A percentile compares a stretch with the other conserved stretches of the same genome.
phyloP scores from a whole-genome alignment of 2,113 vertebrate species.

The Diadophis punctatus region DNA sequence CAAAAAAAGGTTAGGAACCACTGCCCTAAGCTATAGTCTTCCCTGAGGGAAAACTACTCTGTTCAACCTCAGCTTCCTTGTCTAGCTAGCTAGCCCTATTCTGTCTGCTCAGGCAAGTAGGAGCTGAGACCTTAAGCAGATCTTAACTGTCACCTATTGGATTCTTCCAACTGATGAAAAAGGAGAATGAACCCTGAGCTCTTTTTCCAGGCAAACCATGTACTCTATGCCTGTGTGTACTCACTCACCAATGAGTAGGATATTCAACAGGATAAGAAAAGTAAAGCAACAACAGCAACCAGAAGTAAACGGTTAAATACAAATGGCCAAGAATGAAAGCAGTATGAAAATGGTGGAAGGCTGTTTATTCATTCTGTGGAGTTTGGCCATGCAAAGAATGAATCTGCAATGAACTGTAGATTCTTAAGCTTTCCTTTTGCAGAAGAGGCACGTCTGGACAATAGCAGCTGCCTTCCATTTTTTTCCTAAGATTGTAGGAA shows the following conservation, averaged over 20 bases:
- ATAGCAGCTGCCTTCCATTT: neutral
- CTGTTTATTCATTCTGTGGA: neutral
- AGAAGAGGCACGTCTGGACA: neutral
- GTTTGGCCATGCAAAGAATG: neutral
- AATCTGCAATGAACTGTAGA: conserved; percentile 1
- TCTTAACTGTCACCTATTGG: neutral
- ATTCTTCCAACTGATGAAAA: neutral
- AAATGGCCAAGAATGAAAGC: neutral
- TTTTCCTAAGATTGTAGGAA: too few species aligned
- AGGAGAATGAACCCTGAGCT: neutral
- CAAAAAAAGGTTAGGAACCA: too few species aligned
- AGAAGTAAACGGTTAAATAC: neutral
- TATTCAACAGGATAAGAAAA: neutral
- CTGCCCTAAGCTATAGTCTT: neutral
- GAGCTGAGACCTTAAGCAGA: neutral
- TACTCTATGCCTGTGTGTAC: neutral
- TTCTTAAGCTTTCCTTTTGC: neutral
- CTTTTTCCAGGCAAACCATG: neutral
- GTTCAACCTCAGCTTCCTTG: neutral
- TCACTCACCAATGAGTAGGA: neutral
- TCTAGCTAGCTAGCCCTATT: neutral
- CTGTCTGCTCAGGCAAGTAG: neutral
- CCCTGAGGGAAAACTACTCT: neutral
- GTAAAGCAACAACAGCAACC: neutral
- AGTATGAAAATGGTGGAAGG: neutral